Conservation (phyloP, 1,140 invertebrate species). For the Lethocerus indicus region DNA sequence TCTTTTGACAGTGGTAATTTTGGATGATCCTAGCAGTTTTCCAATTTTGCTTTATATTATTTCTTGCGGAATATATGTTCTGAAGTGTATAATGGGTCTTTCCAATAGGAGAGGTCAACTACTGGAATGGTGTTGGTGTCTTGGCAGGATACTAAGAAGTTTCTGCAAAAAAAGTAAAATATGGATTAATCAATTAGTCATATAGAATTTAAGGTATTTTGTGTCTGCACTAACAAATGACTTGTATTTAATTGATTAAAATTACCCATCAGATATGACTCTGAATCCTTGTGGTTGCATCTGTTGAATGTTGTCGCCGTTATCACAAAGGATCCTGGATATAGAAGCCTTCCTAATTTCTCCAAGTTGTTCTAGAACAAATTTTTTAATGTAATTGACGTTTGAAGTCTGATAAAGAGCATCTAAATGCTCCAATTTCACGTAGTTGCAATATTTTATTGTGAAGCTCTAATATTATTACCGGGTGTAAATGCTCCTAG, state of each 20-base stretch:
- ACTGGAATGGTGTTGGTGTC: conserved; percentile 31
- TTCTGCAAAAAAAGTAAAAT: conserved; percentile 31
- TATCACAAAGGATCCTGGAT: conserved; percentile 73
- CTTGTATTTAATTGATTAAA: conserved; percentile 12
- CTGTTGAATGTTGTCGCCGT: conserved; percentile 49
- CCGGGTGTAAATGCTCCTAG: conserved; percentile 46
- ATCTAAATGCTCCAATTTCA: too few species aligned
- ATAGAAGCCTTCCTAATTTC: conserved; percentile 72
- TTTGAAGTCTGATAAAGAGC: too few species aligned
- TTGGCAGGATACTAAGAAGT: conserved; percentile 42
- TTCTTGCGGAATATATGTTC: too few species aligned
- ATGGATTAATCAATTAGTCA: background rate
- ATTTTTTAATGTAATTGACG: conserved; percentile 5
- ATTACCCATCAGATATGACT: conserved; percentile 37
- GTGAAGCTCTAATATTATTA: too few species aligned
- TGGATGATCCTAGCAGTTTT: too few species aligned
- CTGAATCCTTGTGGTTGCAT: conserved; percentile 55
- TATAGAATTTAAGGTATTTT: background rate
- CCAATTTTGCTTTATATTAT: too few species aligned
- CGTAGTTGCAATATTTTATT: too few species aligned
- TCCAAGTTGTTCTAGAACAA: conserved; percentile 53
- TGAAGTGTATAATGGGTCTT: too few species aligned
- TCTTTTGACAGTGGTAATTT: too few species aligned
- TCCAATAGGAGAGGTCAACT: conserved; percentile 33
- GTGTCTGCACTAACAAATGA: background rate